phyloP scores from a whole-genome alignment of 2,888 invertebrate genomes.

The Acronicta alni region DNA sequence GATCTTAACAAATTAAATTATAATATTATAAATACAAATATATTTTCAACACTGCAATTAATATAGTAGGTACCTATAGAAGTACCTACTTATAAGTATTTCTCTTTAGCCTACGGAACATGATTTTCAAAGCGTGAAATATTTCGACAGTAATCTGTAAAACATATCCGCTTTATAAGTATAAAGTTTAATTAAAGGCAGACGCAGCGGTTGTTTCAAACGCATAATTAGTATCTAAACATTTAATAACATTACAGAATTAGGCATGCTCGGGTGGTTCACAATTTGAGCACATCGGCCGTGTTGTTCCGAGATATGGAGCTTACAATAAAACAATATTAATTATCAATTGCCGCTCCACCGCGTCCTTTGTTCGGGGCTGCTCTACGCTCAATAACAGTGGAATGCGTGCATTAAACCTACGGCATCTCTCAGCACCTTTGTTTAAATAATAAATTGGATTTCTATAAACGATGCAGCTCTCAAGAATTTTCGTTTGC shows the following conservation, averaged over 20 bases:
- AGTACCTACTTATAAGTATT: background rate
- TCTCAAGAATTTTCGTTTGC: conserved; percentile 65
- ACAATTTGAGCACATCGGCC: conserved; percentile 61
- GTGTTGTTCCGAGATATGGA: conserved; percentile 73
- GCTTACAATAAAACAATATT: conserved; percentile 86
- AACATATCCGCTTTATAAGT: conserved; percentile 1
- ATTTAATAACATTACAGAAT: conserved; percentile 76
- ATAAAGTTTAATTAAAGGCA: conserved; percentile 24
- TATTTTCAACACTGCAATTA: no score
- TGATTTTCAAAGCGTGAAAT: background rate
- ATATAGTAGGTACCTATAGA: no score
- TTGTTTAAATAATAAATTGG: conserved; percentile 83
- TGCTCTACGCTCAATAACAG: conserved; percentile 74
- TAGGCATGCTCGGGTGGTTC: conserved; percentile 71
- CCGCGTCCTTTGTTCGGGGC: conserved; percentile 51
- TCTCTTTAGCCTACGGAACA: background rate
- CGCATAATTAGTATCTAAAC: conserved; percentile 72
- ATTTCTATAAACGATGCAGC: conserved; percentile 74
- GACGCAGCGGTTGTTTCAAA: conserved; percentile 34
- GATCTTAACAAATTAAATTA: no score
- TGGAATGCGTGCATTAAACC: conserved; percentile 82
- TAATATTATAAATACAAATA: no score
- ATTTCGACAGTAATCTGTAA: background rate
- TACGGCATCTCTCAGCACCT: conserved; percentile 75
- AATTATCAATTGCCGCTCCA: conserved; percentile 72